These are phyloP conservation scores for Steinernema feltiae DNA, from an alignment of 1,140 invertebrate genomes.

Conservation along the genomic window DNA sequence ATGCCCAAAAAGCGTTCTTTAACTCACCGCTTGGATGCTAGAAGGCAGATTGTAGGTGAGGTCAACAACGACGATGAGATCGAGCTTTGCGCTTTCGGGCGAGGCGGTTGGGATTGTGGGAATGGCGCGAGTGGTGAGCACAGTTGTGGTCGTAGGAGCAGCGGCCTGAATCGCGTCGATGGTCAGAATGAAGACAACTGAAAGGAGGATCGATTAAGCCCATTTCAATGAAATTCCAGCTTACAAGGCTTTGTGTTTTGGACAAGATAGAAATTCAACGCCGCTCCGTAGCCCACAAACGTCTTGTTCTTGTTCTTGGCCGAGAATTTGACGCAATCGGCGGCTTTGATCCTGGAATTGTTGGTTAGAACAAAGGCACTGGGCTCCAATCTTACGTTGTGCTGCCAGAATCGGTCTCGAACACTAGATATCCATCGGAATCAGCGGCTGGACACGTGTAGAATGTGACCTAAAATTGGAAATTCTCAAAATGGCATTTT, in stretches of 20 bases:
- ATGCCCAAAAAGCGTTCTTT: no score
- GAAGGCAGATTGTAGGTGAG: background rate
- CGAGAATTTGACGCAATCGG: no score
- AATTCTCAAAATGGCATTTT: no score
- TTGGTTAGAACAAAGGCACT: background rate
- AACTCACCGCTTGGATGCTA: background rate
- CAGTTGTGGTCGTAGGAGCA: background rate
- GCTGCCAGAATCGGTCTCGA: background rate
- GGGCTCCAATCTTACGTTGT: background rate
- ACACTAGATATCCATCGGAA: background rate
- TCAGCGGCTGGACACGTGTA: background rate
- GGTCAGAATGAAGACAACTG: background rate
- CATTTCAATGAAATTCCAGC: background rate
- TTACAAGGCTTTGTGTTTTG: background rate
- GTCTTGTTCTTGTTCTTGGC: no score
- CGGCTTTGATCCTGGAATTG: background rate
- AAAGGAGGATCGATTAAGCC: background rate
- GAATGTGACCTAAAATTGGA: background rate
- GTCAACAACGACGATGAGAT: background rate
- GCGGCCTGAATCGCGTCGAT: background rate
- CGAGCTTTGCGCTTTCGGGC: background rate
- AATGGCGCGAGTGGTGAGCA: background rate
- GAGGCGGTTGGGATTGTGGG: background rate
- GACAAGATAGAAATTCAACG: background rate
- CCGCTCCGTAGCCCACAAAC: background rate